These are phyloP conservation scores for Lophochroa leadbeateri DNA, from an alignment of 2,113 vertebrate genomes.

Conservation along the genomic window DNA sequence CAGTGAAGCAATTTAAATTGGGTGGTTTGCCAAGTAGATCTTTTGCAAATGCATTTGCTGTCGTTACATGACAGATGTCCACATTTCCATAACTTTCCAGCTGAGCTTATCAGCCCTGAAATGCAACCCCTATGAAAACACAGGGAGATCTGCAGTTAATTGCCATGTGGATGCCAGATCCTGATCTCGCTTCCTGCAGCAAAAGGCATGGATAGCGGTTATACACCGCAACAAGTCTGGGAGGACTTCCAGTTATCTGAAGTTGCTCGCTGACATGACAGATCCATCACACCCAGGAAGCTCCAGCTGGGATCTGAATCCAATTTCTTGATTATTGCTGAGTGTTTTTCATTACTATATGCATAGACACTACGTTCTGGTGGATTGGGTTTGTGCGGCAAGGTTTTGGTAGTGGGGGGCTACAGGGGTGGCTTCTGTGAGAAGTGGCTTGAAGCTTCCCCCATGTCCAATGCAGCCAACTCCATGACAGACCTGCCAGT, in stretches of 20 bases:
- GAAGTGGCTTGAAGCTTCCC: background rate
- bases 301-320: background rate
- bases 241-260: background rate
- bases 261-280: background rate
- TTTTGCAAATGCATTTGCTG: background rate
- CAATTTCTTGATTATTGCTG: background rate
- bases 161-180: background rate
- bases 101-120: conserved; percentile 2
- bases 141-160: background rate
- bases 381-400: background rate
- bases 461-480: background rate
- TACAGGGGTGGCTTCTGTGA: background rate
- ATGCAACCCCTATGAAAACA: background rate
- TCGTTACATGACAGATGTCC: background rate
- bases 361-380: background rate
- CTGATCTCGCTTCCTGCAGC: background rate
- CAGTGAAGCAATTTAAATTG: conserved; percentile 23
- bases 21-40: background rate
- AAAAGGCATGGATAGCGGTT: rapidly evolving
- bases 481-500: background rate
- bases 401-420: no score
- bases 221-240: background rate
- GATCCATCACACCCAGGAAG: background rate
- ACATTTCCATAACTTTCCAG: background rate
- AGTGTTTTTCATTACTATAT: background rate